A percentile compares a stretch with the other conserved stretches of the same genome.
Conservation (phyloP, 2,113 vertebrate genomes). For the Thymallus thymallus region DNA sequence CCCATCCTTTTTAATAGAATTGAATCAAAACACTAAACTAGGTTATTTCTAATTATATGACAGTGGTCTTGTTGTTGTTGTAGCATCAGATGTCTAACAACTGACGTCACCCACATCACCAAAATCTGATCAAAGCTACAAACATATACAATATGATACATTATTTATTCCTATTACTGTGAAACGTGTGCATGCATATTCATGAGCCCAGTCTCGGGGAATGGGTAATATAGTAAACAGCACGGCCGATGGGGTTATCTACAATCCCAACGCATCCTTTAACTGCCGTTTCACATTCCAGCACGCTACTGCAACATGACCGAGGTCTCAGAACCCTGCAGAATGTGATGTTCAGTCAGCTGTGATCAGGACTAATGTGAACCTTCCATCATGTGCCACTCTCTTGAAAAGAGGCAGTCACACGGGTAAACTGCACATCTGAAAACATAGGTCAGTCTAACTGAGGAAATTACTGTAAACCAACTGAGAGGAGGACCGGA, state of each 20-base stretch:
- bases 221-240: constrained; percentile 52
- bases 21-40: not conserved
- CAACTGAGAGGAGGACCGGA: constrained; percentile 2
- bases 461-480: constrained; percentile 42
- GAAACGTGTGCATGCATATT: constrained; percentile 39
- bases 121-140: constrained; percentile 32
- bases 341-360: constrained; percentile 52
- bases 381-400: constrained; percentile 54
- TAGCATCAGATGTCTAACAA: constrained; percentile 47
- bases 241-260: constrained; percentile 31
- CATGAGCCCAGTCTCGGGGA: constrained; percentile 20
- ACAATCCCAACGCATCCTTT: constrained; percentile 34
- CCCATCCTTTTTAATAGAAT: not conserved
- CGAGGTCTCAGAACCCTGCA: constrained; percentile 47
- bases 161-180: constrained; percentile 27
- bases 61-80: constrained; percentile 33
- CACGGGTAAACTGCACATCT: constrained; percentile 45
- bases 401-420: constrained; percentile 42
- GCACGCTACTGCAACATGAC: constrained; percentile 41
- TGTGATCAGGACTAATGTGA: constrained; percentile 59
- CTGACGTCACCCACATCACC: constrained; percentile 36
- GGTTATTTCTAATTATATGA: constrained; percentile 40
- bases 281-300: constrained; percentile 34
- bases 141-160: constrained; percentile 16
- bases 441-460: constrained; percentile 49